Evolutionary conservation across 2,113 vertebrate species (phyloP).

Genomic region (Haemorhous mexicanus): DNA sequence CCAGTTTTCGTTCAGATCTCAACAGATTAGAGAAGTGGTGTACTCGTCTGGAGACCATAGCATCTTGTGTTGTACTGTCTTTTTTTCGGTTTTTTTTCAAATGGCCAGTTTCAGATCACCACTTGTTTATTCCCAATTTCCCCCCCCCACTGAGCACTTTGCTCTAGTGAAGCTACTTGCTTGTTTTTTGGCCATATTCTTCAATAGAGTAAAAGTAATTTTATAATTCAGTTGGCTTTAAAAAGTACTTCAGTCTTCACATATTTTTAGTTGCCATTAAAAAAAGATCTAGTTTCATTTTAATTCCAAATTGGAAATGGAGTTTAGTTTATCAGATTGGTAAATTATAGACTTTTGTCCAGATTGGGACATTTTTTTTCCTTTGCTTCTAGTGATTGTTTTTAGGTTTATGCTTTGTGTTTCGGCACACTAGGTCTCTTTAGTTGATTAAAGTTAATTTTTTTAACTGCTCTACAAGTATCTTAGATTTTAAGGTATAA

Average conservation of each 20-base stretch:
- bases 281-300: constrained; percentile 71
- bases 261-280: constrained; percentile 62
- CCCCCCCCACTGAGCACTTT: not conserved
- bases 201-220: not conserved
- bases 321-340: constrained; percentile 98
- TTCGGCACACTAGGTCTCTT: constrained; percentile 35
- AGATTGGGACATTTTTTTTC: constrained; percentile 77
- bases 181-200: constrained; percentile 10
- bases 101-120: constrained; percentile 57
- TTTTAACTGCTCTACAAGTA: constrained; percentile 35
- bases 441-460: constrained; percentile 52
- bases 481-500: constrained; percentile 58
- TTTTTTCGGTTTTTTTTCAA: not conserved
- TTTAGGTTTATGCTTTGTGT: constrained; percentile 65
- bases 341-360: constrained; percentile 88
- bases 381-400: constrained; percentile 55
- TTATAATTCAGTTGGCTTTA: constrained; percentile 8
- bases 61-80: constrained; percentile 35
- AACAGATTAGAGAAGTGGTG: not conserved
- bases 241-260: constrained; percentile 11
- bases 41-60: constrained; percentile 20
- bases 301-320: constrained; percentile 98
- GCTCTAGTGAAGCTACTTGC: not conserved
- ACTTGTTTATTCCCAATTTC: not conserved
- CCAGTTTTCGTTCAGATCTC: not conserved